These are phyloP conservation scores for Drosophila algonquin DNA, from an alignment of 2,888 invertebrate genomes.

Conservation along the genomic window DNA sequence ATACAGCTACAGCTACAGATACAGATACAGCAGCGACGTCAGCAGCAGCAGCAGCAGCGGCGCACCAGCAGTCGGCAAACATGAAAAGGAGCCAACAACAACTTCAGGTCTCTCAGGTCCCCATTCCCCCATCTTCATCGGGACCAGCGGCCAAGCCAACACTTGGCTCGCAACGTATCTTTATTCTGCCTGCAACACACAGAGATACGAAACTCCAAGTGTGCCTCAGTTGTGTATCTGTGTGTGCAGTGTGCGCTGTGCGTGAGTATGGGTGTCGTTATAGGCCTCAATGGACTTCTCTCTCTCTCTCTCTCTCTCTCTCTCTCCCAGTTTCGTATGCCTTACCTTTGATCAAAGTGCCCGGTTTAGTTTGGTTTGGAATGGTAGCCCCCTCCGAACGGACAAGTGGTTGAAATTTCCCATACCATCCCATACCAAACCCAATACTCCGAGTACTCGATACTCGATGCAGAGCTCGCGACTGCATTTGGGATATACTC, in stretches of 20 bases:
- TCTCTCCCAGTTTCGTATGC: constrained; percentile 8
- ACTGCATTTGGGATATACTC: not conserved
- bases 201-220: constrained; percentile 29
- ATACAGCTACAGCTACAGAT: no score
- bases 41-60: constrained; percentile 37
- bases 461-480: not conserved
- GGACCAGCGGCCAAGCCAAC: constrained; percentile 51
- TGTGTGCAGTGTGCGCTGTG: constrained; percentile 13
- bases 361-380: constrained; percentile 57
- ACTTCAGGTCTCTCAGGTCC: constrained; percentile 65
- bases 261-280: constrained; percentile 58
- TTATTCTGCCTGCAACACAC: constrained; percentile 71
- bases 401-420: constrained; percentile 75
- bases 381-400: constrained; percentile 48
- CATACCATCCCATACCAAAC: constrained; percentile 50
- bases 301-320: constrained; percentile 36
- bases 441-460: constrained; percentile 17
- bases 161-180: constrained; percentile 74
- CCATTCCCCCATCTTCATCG: constrained; percentile 13
- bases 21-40: constrained; percentile 20
- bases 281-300: constrained; percentile 78
- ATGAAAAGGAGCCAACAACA: constrained; percentile 68
- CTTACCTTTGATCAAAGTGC: constrained; percentile 78
- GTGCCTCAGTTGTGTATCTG: constrained; percentile 23
- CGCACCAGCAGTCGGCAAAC: constrained; percentile 66